Evolutionary conservation across 2,113 vertebrate genomes (phyloP).

Genomic region (Gasterosteus aculeatus): DNA sequence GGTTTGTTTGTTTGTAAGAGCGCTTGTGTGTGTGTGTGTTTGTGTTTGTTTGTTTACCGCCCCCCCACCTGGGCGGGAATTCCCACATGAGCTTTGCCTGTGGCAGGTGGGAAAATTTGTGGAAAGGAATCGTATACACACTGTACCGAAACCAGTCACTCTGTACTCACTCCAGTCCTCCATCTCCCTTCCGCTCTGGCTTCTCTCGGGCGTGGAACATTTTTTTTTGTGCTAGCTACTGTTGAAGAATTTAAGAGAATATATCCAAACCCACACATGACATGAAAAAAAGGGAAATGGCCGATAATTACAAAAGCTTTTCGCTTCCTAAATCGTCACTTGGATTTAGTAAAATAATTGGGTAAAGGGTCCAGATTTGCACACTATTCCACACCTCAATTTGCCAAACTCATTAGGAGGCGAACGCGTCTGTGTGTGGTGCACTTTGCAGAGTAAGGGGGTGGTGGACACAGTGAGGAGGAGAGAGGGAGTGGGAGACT

Average conservation of each 20-base stretch:
- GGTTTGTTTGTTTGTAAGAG: constrained; percentile 29
- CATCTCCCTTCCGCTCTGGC: constrained; percentile 3
- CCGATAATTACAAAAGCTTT: constrained; percentile 52
- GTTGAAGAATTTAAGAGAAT: constrained; percentile 17
- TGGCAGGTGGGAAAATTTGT: constrained; percentile 67
- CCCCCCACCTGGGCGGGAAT: constrained; percentile 69
- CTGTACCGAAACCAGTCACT: constrained; percentile 44
- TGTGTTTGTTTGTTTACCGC: constrained; percentile 54
- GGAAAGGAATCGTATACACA: constrained; percentile 61
- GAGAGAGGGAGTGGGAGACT: not conserved
- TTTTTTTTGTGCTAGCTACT: not conserved
- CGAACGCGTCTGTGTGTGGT: constrained; percentile 38
- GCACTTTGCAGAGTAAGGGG: constrained; percentile 39
- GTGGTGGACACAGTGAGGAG: constrained; percentile 13
- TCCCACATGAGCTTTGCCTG: constrained; percentile 63
- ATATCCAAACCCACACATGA: constrained; percentile 26
- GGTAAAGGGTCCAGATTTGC: constrained; percentile 55
- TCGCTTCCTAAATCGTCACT: constrained; percentile 47
- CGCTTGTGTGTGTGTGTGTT: constrained; percentile 24
- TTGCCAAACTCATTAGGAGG: constrained; percentile 67
- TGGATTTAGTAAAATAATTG: constrained; percentile 59
- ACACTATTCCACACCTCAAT: constrained; percentile 50
- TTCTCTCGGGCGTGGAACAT: constrained; percentile 14
- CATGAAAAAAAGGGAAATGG: constrained; percentile 6
- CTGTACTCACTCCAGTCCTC: constrained; percentile 11